Conservation (phyloP, 2,113 vertebrate genomes). For the Pedionomus torquatus region DNA sequence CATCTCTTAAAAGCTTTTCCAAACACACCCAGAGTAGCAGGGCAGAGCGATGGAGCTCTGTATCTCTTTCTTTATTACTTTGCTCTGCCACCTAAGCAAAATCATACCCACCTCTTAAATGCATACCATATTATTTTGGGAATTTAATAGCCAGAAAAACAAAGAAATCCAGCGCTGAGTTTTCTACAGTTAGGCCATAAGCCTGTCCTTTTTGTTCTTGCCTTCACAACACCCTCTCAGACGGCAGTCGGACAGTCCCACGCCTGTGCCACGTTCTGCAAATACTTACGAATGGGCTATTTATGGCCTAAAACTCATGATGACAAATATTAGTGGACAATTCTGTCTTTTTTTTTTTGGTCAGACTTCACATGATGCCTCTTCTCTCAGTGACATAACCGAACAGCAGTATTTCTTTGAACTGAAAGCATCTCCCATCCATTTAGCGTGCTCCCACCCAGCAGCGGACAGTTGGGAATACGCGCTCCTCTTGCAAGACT, state of each 20-base stretch:
- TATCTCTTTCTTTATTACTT: background rate
- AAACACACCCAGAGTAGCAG: background rate
- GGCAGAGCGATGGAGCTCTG: background rate
- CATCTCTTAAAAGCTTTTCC: constrained; percentile 35
- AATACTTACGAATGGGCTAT: background rate
- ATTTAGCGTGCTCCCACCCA: background rate
- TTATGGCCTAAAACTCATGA: background rate
- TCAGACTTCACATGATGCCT: background rate
- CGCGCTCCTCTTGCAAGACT: background rate
- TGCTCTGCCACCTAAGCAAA: background rate
- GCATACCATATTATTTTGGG: background rate
- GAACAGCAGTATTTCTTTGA: background rate
- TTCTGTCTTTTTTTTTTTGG: background rate
- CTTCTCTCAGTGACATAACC: background rate
- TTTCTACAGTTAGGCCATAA: background rate
- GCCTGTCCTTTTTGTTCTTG: background rate
- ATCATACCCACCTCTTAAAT: constrained; percentile 1
- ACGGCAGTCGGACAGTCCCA: background rate
- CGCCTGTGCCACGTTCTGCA: fast-evolving
- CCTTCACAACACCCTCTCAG: background rate
- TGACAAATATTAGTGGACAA: background rate
- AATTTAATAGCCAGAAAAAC: background rate
- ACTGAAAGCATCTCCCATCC: background rate
- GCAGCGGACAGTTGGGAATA: background rate
- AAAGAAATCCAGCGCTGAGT: background rate